phyloP scores from a whole-genome alignment of 1,140 invertebrate species.

The Tetraneura akinire region DNA sequence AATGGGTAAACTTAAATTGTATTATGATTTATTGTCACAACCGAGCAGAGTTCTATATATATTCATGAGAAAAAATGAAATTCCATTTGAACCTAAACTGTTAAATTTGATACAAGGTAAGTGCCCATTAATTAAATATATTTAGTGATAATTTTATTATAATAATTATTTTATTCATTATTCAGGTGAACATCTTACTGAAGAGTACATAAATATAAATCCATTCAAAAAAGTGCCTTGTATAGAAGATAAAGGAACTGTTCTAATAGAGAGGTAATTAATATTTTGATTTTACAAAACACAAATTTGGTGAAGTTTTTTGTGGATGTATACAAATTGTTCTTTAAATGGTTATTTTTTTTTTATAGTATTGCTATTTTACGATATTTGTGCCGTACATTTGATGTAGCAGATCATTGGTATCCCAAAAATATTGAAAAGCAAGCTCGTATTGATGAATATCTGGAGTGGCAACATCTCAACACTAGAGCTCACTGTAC shows the following conservation, averaged over 20 bases:
- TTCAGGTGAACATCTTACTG: conserved; percentile 71
- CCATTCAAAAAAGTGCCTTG: conserved; percentile 77
- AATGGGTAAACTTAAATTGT: conserved; percentile 58
- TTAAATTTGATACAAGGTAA: conserved; percentile 18
- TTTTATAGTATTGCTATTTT: conserved; percentile 73
- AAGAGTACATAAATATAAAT: conserved; percentile 71
- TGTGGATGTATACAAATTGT: no score
- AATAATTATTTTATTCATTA: conserved; percentile 57
- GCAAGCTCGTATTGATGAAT: conserved; percentile 79
- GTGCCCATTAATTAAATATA: not conserved
- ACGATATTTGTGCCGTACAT: conserved; percentile 65
- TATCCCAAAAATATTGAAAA: conserved; percentile 71
- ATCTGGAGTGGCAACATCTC: conserved; percentile 83
- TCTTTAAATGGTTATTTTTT: no score
- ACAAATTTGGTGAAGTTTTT: not conserved
- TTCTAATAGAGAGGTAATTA: conserved; percentile 75
- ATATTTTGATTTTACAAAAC: not conserved
- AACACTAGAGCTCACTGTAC: conserved; percentile 70
- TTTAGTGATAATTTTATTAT: not conserved
- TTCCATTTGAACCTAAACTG: conserved; percentile 64
- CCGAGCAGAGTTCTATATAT: conserved; percentile 71
- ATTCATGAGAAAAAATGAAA: conserved; percentile 67
- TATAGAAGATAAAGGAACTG: conserved; percentile 76
- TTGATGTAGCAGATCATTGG: conserved; percentile 66
- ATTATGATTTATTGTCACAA: conserved; percentile 73